Evolutionary conservation across 1,140 invertebrate species (phyloP).

Genomic region (Hycleus phaleratus): DNA sequence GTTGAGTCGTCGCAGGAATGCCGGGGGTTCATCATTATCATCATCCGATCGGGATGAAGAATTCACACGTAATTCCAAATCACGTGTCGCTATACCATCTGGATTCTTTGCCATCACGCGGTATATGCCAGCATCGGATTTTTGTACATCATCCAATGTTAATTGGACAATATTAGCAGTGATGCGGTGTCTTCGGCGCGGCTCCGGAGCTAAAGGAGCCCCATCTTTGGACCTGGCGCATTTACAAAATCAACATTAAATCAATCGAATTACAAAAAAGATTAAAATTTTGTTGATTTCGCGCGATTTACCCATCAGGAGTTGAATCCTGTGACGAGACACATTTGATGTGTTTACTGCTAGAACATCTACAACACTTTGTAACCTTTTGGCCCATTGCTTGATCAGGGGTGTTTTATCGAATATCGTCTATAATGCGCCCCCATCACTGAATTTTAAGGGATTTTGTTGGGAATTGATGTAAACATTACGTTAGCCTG

Average conservation of each 20-base stretch:
- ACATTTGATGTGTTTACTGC: slow-evolving; percentile 9
- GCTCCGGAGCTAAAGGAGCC: slow-evolving; percentile 30
- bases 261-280: neutral
- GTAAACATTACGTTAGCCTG: neutral
- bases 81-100: slow-evolving; percentile 38
- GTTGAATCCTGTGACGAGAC: slow-evolving; percentile 12
- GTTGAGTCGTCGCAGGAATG: slow-evolving; percentile 65
- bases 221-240: slow-evolving; percentile 36
- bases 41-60: slow-evolving; percentile 16
- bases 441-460: neutral
- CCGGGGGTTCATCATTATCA: slow-evolving; percentile 61
- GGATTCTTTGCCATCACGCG: slow-evolving; percentile 49
- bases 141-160: slow-evolving; percentile 46
- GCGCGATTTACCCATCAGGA: slow-evolving; percentile 4
- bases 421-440: neutral
- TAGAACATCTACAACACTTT: slow-evolving; percentile 17
- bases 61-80: slow-evolving; percentile 35
- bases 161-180: slow-evolving; percentile 46
- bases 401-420: neutral
- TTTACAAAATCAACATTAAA: neutral
- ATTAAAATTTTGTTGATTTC: neutral
- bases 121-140: slow-evolving; percentile 49
- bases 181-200: slow-evolving; percentile 27
- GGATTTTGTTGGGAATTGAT: neutral
- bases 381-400: slow-evolving; percentile 18